Conservation (phyloP, 1,140 invertebrate species). For the Neuroterus valhalla region DNA sequence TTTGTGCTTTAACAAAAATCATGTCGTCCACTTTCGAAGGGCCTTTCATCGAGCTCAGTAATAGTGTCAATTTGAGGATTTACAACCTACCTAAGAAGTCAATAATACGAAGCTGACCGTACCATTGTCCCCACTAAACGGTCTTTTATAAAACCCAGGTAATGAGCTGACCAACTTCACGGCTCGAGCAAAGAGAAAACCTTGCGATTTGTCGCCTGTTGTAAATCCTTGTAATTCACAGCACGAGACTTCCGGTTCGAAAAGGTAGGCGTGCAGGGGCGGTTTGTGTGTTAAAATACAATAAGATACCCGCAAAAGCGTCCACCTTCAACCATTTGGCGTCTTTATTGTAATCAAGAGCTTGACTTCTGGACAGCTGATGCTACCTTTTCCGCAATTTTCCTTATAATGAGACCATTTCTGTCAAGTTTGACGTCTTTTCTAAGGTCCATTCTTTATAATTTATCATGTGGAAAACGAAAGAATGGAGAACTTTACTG, state of each 20-base stretch:
- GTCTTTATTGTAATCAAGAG: conserved; percentile 3
- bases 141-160: conserved; percentile 49
- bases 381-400: conserved; percentile 33
- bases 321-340: conserved; percentile 37
- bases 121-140: conserved; percentile 53
- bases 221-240: conserved; percentile 63
- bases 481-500: background rate
- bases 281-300: conserved; percentile 70
- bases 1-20: too few relatives aligned
- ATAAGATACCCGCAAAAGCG: conserved; percentile 57
- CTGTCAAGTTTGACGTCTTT: conserved; percentile 19
- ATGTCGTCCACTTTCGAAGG: too few relatives aligned
- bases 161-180: conserved; percentile 49
- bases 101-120: background rate
- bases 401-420: background rate
- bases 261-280: conserved; percentile 57
- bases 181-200: conserved; percentile 47
- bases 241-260: conserved; percentile 66
- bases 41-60: too few relatives aligned
- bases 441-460: background rate
- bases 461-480: background rate
- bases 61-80: background rate
- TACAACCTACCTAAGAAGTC: background rate
- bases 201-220: conserved; percentile 61
- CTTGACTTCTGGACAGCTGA: conserved; percentile 34